Conservation (phyloP, 2,888 invertebrate species). For the Lithophane semibrunnea region DNA sequence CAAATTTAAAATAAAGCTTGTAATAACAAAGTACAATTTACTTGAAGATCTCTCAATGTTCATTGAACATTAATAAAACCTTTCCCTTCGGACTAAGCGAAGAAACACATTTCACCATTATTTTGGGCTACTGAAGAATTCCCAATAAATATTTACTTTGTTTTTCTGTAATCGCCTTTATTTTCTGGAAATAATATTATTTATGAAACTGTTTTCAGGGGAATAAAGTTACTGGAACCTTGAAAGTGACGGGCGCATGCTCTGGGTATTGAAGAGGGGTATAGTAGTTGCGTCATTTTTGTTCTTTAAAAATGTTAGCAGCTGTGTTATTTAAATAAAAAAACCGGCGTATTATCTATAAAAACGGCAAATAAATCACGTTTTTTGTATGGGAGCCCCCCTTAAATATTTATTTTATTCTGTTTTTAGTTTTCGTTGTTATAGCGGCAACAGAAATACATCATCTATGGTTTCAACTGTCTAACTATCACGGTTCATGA, state of each 20-base stretch:
- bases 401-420: too few relatives aligned
- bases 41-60: neutral
- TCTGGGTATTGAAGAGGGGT: neutral
- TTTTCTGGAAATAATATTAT: conserved; percentile 18
- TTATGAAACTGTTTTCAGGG: conserved; percentile 15
- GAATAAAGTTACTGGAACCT: neutral
- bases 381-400: too few relatives aligned
- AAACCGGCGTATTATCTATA: too few relatives aligned
- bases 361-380: too few relatives aligned
- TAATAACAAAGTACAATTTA: neutral
- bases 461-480: too few relatives aligned
- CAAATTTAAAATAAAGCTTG: too few relatives aligned
- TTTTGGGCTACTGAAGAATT: conserved; percentile 11
- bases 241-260: neutral
- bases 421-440: too few relatives aligned
- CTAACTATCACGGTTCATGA: too few relatives aligned
- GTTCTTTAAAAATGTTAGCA: neutral
- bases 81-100: neutral
- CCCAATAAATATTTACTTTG: conserved; percentile 12
- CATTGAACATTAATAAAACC: conserved; percentile 14
- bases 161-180: conserved; percentile 29
- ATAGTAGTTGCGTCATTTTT: neutral
- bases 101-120: conserved; percentile 16
- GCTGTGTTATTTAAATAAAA: neutral
- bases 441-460: too few relatives aligned